phyloP scores from a whole-genome alignment of 2,888 invertebrate genomes.

The Halocaridina rubra region DNA sequence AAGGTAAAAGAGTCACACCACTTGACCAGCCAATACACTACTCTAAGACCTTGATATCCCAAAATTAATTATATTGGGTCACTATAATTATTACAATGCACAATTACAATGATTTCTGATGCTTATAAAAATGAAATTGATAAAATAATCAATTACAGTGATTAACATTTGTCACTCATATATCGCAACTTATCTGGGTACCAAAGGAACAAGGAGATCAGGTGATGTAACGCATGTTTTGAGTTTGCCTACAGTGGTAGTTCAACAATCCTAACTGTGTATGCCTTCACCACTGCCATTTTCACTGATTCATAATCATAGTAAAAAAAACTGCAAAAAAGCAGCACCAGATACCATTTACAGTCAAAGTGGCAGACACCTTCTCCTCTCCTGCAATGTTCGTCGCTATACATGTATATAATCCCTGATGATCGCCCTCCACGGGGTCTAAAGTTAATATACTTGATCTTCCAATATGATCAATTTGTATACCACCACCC shows the following conservation, averaged over 20 bases:
- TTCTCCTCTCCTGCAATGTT: conserved; percentile 65
- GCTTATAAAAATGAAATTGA: no score
- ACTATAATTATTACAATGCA: no score
- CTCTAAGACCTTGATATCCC: not conserved
- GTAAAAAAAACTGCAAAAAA: not conserved
- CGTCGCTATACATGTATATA: conserved; percentile 69
- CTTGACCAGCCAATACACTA: not conserved
- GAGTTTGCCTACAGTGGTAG: not conserved
- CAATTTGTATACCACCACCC: conserved; percentile 49
- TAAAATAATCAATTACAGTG: no score
- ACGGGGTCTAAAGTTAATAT: conserved; percentile 78
- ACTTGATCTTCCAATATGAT: conserved; percentile 72
- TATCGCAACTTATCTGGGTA: no score
- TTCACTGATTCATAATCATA: not conserved
- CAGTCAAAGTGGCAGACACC: conserved; percentile 47
- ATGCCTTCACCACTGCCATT: not conserved
- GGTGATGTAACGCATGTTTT: not conserved
- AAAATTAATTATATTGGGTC: no score
- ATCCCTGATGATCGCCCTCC: conserved; percentile 72
- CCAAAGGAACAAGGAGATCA: not conserved
- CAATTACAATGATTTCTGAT: no score
- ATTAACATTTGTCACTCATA: no score
- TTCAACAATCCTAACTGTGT: no score
- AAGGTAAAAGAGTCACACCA: not conserved
- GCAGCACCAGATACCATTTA: conserved; percentile 54